phyloP scores from a whole-genome alignment of 1,140 invertebrate species.

The Prorops nasuta region DNA sequence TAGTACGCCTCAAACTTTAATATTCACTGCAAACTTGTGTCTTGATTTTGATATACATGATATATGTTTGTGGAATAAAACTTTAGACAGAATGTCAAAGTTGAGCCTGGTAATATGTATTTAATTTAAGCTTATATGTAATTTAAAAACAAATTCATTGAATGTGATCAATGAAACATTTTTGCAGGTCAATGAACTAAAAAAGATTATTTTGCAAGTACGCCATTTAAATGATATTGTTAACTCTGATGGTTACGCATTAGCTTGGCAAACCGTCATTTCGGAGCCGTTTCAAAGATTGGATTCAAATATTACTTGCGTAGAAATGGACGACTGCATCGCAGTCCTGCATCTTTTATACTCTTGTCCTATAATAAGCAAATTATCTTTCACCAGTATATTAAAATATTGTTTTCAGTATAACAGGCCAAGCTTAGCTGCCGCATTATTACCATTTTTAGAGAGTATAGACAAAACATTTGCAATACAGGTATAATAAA shows the following conservation, averaged over 20 bases:
- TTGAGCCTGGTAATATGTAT: constrained; percentile 25
- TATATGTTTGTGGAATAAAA: constrained; percentile 33
- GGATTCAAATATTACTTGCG: constrained; percentile 16
- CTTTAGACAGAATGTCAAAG: constrained; percentile 35
- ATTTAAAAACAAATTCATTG: neutral
- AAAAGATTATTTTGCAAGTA: constrained; percentile 33
- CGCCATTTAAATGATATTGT: constrained; percentile 29
- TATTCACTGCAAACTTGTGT: constrained; percentile 38
- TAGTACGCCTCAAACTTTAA: constrained; percentile 24
- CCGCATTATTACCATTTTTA: constrained; percentile 40
- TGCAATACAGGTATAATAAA: constrained; percentile 29
- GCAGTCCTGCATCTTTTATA: constrained; percentile 37
- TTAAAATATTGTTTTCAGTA: constrained; percentile 33
- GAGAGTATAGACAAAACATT: constrained; percentile 21
- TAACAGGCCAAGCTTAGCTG: constrained; percentile 35
- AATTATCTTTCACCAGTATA: constrained; percentile 32
- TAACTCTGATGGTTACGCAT: constrained; percentile 36
- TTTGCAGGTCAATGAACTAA: constrained; percentile 35
- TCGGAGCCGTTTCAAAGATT: constrained; percentile 38
- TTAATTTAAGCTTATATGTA: neutral
- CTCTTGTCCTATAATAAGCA: constrained; percentile 37
- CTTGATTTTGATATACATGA: constrained; percentile 41
- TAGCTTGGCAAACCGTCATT: constrained; percentile 40
- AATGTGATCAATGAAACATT: constrained; percentile 9
- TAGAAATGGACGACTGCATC: constrained; percentile 35